These are phyloP conservation scores for Pangasianodon gigas DNA, from an alignment of 2,113 vertebrate genomes.

Conservation along the genomic window DNA sequence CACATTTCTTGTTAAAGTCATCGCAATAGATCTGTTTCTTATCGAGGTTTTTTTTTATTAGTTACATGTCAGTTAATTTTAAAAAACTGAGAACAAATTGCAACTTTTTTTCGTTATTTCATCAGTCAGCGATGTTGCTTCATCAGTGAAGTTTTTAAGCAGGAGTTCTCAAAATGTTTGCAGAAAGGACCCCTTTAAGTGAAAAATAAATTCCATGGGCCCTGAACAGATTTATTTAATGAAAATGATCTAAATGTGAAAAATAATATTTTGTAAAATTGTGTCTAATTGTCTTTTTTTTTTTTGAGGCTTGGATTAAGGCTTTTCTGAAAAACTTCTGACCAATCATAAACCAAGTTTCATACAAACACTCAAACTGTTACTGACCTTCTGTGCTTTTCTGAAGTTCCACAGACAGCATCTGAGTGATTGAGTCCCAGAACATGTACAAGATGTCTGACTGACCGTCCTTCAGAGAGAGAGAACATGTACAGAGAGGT, in stretches of 20 bases:
- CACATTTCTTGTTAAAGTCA: too few species aligned
- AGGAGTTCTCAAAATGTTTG: neutral
- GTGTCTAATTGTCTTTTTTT: too few species aligned
- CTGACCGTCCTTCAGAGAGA: conserved; percentile 82
- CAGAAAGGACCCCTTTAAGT: neutral
- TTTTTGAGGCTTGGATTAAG: neutral
- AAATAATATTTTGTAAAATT: too few species aligned
- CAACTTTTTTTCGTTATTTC: too few species aligned
- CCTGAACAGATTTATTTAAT: neutral
- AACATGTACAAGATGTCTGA: conserved; percentile 89
- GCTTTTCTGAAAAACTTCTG: neutral
- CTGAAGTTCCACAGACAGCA: conserved; percentile 86
- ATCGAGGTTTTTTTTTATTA: too few species aligned
- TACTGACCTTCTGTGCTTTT: conserved; percentile 86
- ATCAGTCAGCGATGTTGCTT: too few species aligned
- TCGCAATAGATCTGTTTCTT: too few species aligned
- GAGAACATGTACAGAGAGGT: neutral
- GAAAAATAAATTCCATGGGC: neutral
- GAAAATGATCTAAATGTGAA: too few species aligned
- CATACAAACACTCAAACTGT: neutral
- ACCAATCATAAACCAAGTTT: neutral
- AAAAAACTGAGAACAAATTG: too few species aligned
- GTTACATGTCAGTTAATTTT: too few species aligned
- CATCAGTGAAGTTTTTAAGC: neutral
- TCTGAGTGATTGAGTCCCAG: conserved; percentile 88